These are phyloP conservation scores for Heptranchias perlo DNA, from an alignment of 2,113 vertebrate genomes.

Conservation along the genomic window DNA sequence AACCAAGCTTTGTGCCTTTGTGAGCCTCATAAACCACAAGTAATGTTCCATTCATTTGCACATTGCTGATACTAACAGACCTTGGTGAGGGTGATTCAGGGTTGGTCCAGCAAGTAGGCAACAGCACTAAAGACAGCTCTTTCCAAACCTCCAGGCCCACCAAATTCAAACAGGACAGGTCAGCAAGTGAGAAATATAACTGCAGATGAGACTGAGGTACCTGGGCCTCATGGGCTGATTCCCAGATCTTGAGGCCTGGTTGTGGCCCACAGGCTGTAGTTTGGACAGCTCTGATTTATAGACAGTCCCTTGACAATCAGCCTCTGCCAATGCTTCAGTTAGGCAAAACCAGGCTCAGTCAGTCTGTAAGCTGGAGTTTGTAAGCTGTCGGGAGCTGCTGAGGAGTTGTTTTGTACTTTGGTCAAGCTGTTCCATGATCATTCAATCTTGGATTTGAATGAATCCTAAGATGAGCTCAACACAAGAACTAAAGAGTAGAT, in stretches of 20 bases:
- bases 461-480: background rate
- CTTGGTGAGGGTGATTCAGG: background rate
- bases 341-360: background rate
- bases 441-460: background rate
- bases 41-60: background rate
- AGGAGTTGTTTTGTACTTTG: background rate
- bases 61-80: background rate
- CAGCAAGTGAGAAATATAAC: too few relatives aligned
- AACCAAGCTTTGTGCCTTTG: background rate
- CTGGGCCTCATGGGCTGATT: too few relatives aligned
- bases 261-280: background rate
- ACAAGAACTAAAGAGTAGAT: background rate
- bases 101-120: background rate
- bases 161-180: too few relatives aligned
- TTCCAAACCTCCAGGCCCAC: too few relatives aligned
- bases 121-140: background rate
- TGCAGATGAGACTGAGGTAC: too few relatives aligned
- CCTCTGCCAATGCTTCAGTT: background rate
- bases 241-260: background rate
- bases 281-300: background rate
- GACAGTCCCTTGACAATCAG: background rate
- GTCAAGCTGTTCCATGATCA: too few relatives aligned
- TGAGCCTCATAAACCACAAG: background rate
- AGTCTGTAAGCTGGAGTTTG: background rate
- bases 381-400: background rate